Evolutionary conservation across 2,113 vertebrate species (phyloP).

Genomic region (Promerops cafer): DNA sequence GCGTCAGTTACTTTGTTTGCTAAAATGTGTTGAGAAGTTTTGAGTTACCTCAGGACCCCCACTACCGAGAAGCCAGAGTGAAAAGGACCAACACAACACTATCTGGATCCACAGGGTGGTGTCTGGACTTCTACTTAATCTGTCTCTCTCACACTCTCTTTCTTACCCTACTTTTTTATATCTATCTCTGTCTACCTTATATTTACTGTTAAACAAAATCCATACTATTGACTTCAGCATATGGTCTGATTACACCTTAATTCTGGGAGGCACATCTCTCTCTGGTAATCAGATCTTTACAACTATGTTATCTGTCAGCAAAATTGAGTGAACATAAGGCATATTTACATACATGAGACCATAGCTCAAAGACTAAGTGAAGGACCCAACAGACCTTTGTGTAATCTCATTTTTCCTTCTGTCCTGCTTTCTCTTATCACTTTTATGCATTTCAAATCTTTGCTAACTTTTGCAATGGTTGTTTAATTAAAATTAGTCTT

Average conservation of each 20-base stretch:
- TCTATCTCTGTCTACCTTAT: neutral
- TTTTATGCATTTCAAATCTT: neutral
- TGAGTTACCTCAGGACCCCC: neutral
- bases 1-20: neutral
- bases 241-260: neutral
- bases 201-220: neutral
- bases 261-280: neutral
- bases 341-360: neutral
- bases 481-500: neutral
- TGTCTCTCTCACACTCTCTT: neutral
- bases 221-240: neutral
- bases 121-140: neutral
- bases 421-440: neutral
- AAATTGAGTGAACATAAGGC: neutral
- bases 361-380: neutral
- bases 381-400: fast-evolving
- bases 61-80: neutral
- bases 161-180: no score
- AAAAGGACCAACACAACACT: neutral
- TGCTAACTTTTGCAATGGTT: neutral
- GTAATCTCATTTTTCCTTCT: neutral
- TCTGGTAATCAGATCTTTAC: neutral
- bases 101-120: neutral
- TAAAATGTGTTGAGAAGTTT: neutral
- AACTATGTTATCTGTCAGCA: neutral